Percentiles rank a stretch among this genome's conserved stretches.
Conservation (phyloP, 2,113 vertebrate genomes). For the Siniperca chuatsi region DNA sequence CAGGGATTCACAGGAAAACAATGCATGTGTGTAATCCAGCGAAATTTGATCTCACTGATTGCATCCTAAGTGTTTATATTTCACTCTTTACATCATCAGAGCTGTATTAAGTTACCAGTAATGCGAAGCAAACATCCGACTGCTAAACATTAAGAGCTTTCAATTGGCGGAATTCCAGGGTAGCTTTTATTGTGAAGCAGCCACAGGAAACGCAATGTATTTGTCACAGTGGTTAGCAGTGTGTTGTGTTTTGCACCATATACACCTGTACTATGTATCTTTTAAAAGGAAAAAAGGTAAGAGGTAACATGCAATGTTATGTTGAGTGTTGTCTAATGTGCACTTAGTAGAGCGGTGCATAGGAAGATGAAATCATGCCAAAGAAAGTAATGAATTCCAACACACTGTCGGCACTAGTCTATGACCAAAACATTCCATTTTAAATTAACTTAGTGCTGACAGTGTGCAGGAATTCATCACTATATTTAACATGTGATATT, state of each 20-base stretch:
- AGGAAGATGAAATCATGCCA: not conserved
- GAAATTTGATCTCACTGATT: not conserved
- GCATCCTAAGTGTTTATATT: not conserved
- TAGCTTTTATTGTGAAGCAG: not conserved
- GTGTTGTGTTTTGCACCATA: not conserved
- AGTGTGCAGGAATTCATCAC: not conserved
- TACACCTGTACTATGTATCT: not conserved
- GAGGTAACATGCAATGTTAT: not conserved
- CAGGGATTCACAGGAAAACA: not conserved
- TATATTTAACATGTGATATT: not conserved
- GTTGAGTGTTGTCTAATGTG: not conserved
- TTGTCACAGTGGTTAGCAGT: not conserved
- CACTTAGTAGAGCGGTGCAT: not conserved
- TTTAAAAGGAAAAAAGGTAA: not conserved
- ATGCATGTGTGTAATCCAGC: not conserved
- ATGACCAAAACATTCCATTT: not conserved
- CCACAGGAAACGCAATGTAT: not conserved
- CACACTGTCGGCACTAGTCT: not conserved
- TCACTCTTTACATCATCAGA: not conserved
- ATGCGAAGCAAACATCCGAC: not conserved
- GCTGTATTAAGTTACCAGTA: not conserved
- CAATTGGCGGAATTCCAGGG: no score
- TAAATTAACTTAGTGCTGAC: not conserved
- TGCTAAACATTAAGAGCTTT: not conserved
- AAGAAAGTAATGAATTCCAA: not conserved